These are phyloP conservation scores for Isotomurus palustris DNA, from an alignment of 2,888 invertebrate genomes.

Conservation along the genomic window DNA sequence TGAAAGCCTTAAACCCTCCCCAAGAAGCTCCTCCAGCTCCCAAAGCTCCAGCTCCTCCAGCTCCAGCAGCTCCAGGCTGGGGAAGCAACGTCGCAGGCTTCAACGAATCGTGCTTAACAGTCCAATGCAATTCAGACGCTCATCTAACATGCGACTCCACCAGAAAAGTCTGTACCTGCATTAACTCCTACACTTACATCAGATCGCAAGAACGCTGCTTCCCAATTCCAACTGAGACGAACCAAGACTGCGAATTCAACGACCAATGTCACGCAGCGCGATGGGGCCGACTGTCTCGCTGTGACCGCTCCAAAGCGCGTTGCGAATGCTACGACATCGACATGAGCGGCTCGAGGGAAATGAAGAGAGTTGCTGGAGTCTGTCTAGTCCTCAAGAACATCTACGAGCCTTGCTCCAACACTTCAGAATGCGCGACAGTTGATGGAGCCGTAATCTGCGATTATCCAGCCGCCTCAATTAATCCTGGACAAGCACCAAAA, in stretches of 20 bases:
- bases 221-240: neutral
- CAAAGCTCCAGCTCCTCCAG: neutral
- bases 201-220: slow-evolving; percentile 18
- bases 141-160: slow-evolving; percentile 5
- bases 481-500: slow-evolving; percentile 3
- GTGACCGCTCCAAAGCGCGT: neutral
- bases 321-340: slow-evolving; percentile 21
- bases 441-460: too few species aligned
- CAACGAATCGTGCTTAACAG: slow-evolving; percentile 21
- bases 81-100: slow-evolving; percentile 16
- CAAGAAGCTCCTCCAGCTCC: neutral
- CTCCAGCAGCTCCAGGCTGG: neutral
- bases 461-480: neutral
- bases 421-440: slow-evolving; percentile 16
- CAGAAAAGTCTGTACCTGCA: slow-evolving; percentile 19
- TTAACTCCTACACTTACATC: slow-evolving; percentile 10
- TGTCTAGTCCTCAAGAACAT: slow-evolving; percentile 15
- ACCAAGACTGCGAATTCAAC: slow-evolving; percentile 14
- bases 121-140: slow-evolving; percentile 1
- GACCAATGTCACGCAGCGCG: slow-evolving; percentile 23
- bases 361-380: neutral
- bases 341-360: neutral
- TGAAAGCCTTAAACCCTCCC: neutral
- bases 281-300: slow-evolving; percentile 17
- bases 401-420: slow-evolving; percentile 11